A percentile compares a stretch with the other conserved stretches of the same genome.
Conservation (phyloP, 2,888 invertebrate genomes). For the Ceramica pisi region DNA sequence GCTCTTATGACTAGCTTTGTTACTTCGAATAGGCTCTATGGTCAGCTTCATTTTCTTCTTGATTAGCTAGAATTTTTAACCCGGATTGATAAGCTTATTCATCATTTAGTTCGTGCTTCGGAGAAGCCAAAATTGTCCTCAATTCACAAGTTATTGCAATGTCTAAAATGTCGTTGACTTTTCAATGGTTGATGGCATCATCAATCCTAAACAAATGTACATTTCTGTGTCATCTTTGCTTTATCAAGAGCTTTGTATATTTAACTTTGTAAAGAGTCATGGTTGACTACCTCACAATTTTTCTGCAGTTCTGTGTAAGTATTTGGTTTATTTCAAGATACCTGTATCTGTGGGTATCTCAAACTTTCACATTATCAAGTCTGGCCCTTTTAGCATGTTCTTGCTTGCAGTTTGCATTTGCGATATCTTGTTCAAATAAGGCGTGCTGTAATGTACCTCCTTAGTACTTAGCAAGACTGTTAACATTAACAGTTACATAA, state of each 20-base stretch:
- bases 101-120: not conserved
- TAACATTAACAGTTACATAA: not conserved
- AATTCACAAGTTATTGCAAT: slow-evolving; percentile 8
- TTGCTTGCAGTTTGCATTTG: slow-evolving; percentile 32
- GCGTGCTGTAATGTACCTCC: not conserved
- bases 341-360: not conserved
- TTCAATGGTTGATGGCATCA: slow-evolving; percentile 18
- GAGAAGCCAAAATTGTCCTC: not conserved
- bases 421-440: slow-evolving; percentile 46
- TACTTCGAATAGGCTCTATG: too few relatives aligned
- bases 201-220: slow-evolving; percentile 14
- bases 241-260: slow-evolving; percentile 36
- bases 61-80: not conserved
- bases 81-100: not conserved
- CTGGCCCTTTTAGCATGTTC: slow-evolving; percentile 9
- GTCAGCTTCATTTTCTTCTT: not conserved
- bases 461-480: slow-evolving; percentile 8
- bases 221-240: slow-evolving; percentile 6
- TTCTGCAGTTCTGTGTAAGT: not conserved
- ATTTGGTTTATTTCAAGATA: not conserved
- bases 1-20: too few relatives aligned
- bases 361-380: slow-evolving; percentile 16
- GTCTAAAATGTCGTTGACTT: slow-evolving; percentile 27
- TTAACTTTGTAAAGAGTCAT: slow-evolving; percentile 20
- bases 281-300: not conserved